Evolutionary conservation across 1,140 invertebrate species (phyloP), one percentile per base, ranked within the genome.

Genomic region (Sminthurinus signatus): DNA sequence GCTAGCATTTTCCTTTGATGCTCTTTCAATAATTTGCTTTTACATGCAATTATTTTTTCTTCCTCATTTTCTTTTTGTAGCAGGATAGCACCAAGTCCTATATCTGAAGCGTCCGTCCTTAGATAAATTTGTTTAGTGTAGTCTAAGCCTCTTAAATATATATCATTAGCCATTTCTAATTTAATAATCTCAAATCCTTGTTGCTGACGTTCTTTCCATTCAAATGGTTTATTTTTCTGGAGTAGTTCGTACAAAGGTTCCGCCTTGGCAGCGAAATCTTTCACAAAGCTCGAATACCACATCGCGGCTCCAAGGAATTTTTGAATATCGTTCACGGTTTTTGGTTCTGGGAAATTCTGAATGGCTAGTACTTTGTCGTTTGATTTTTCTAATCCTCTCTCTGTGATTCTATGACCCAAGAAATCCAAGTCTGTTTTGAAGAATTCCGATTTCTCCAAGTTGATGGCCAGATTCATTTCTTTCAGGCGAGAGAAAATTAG

Each of bases 371-470:
- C 52, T 65, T 76, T 77, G 1, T 71, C 72, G n/a, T 72, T 70
- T 31, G 75, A 69, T 65, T 75, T 74, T 25, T 72, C 70, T 0
- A 78, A 59, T 17, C 75, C 74, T 29, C 76, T 69, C 17, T 68
- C 46, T 12, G 65, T 67, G 28, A 75, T 60, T 2, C 74, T 62
- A 46, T 77, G 72, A 23, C 77, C 78, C 2, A 79, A 68, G 65
- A 75, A 80, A 27, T 71, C 62, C 5, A 80, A 51, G 52, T 76
- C 68, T 17, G 50, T 62, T 55, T 73, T 64, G 21, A 72, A 75
- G 65, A 81, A 80, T 42, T 76, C 61, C 44, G 73, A 76, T 72
- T 80, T 79, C 58, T 72, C 60, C 1, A 76, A 68, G 42, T 78
- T 80, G 1, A 81, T 70, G 27, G 77, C 80, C 2, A 82, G 63